phyloP scores from a whole-genome alignment of 2,888 invertebrate genomes.

The Phanerotoma sp. region DNA sequence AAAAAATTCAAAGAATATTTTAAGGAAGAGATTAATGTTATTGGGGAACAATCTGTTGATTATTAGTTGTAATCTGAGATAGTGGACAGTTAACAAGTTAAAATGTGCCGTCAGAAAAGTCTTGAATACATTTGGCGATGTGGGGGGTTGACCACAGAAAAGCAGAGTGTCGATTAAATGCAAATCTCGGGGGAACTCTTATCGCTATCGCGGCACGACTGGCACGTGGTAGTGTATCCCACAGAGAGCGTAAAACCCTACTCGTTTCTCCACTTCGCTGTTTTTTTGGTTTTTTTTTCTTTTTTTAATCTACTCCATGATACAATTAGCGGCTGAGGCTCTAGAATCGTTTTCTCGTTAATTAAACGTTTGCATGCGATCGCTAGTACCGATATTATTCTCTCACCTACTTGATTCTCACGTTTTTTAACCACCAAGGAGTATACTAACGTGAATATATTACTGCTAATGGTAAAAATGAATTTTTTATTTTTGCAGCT shows the following conservation, averaged over 20 bases:
- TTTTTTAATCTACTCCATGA: constrained; percentile 25
- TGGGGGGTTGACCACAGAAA: constrained; percentile 11
- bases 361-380: constrained; percentile 32
- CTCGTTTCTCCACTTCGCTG: constrained; percentile 20
- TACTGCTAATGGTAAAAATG: no score
- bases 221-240: constrained; percentile 29
- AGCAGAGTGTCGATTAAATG: constrained; percentile 42
- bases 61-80: constrained; percentile 9
- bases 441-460: no score
- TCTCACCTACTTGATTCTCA: neutral
- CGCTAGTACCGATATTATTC: constrained; percentile 2
- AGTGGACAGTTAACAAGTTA: constrained; percentile 13
- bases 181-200: constrained; percentile 40
- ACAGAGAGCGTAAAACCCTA: constrained; percentile 18
- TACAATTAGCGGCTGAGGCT: constrained; percentile 36
- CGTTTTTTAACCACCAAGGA: neutral
- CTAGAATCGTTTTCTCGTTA: constrained; percentile 33
- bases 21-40: no score
- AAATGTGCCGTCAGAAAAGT: constrained; percentile 21
- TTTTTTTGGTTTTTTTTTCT: constrained; percentile 7
- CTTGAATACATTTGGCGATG: constrained; percentile 14
- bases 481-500: no score
- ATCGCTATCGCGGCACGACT: constrained; percentile 36
- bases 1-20: no score
- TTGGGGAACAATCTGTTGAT: no score